phyloP scores from a whole-genome alignment of 2,113 vertebrate genomes.

The Apus apus region DNA sequence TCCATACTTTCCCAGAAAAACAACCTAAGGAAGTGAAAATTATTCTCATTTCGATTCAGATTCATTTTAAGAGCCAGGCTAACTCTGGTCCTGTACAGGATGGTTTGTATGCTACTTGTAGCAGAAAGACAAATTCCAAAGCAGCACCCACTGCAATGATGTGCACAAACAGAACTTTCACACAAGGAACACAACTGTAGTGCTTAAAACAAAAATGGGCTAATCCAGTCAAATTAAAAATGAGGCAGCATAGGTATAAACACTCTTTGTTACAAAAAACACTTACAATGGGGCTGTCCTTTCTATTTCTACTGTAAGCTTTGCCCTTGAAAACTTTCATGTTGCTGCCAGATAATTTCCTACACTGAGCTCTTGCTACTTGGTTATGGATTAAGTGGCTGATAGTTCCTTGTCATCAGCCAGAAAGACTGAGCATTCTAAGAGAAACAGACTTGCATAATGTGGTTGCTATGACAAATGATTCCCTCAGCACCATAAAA shows the following conservation, averaged over 20 bases:
- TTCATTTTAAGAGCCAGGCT: neutral
- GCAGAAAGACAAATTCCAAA: neutral
- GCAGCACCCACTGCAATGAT: neutral
- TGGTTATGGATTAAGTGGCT: conserved; percentile 35
- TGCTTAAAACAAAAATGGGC: neutral
- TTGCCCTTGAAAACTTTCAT: neutral
- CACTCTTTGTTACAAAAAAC: neutral
- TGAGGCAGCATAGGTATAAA: neutral
- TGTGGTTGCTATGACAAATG: conserved; percentile 1
- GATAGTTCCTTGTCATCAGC: conserved; percentile 44
- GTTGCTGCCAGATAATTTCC: conserved; percentile 13
- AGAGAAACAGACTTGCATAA: conserved; percentile 23
- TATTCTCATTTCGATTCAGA: neutral
- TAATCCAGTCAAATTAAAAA: neutral
- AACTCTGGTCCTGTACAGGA: neutral
- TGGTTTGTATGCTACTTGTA: neutral
- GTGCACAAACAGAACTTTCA: neutral
- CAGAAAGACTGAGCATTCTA: conserved; percentile 8
- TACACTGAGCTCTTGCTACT: neutral
- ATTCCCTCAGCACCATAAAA: conserved; percentile 24
- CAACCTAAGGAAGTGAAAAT: neutral
- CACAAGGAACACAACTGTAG: neutral
- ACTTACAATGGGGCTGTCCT: neutral
- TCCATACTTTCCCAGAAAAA: neutral
- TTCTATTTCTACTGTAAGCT: neutral